Evolutionary conservation across 2,888 invertebrate genomes (phyloP).

Genomic region (Cephus pulcher): DNA sequence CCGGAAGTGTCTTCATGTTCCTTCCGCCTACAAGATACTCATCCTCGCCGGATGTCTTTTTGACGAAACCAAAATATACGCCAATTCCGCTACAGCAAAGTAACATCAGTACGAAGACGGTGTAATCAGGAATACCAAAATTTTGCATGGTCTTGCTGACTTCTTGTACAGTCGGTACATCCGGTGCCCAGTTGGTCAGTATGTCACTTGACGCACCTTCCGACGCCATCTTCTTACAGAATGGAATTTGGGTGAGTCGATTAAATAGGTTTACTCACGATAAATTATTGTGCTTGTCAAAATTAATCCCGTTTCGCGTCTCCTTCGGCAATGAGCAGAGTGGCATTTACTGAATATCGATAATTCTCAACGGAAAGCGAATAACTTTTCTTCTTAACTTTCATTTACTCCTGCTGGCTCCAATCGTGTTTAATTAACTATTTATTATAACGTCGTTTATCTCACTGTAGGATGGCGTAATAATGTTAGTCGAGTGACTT

Average conservation of each 20-base stretch:
- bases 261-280: not conserved
- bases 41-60: conserved; percentile 74
- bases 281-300: not conserved
- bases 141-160: conserved; percentile 71
- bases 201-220: conserved; percentile 36
- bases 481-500: not conserved
- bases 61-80: conserved; percentile 83
- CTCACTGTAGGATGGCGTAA: not conserved
- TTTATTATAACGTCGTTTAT: not conserved
- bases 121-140: conserved; percentile 81
- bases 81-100: conserved; percentile 82
- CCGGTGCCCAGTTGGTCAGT: conserved; percentile 35
- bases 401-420: not conserved
- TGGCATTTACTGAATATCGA: not conserved
- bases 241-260: conserved; percentile 35
- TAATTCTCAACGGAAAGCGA: not conserved
- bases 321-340: not conserved
- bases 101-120: conserved; percentile 82
- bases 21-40: conserved; percentile 84
- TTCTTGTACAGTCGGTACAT: conserved; percentile 66
- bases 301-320: not conserved
- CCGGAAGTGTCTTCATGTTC: conserved; percentile 84
- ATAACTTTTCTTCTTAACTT: not conserved
- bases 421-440: not conserved
- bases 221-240: conserved; percentile 48